Percentiles rank a stretch among this genome's conserved stretches.
Conservation (phyloP, 1,140 invertebrate genomes). For the Trichonephila clavata region DNA sequence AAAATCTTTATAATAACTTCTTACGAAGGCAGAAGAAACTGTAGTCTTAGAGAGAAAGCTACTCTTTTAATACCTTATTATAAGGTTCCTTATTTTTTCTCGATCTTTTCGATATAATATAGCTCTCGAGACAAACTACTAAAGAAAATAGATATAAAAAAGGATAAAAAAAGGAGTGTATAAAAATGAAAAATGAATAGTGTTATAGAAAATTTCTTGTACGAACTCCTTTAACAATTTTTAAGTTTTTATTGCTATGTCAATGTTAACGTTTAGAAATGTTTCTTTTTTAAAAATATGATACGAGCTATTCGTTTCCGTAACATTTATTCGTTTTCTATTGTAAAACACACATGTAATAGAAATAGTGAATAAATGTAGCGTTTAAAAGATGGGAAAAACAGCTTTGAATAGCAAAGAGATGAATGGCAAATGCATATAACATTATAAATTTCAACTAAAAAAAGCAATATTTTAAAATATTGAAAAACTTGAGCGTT, state of each 20-base stretch:
- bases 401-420: background rate
- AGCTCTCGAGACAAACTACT: background rate
- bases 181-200: constrained; percentile 18
- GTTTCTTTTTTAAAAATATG: background rate
- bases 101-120: background rate
- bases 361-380: background rate
- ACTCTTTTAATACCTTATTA: background rate
- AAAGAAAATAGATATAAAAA: background rate
- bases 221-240: background rate
- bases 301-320: background rate
- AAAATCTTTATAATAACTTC: constrained; percentile 14
- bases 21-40: background rate
- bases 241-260: background rate
- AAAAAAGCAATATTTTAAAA: too few species aligned
- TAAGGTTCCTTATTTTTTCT: background rate
- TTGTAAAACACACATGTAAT: background rate
- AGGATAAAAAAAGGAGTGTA: background rate
- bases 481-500: too few species aligned
- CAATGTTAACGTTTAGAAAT: background rate
- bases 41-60: background rate
- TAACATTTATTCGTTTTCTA: background rate
- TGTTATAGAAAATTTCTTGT: background rate
- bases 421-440: too few species aligned
- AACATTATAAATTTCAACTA: too few species aligned
- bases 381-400: background rate